Evolutionary conservation across 2,888 invertebrate species (phyloP).

Genomic region (Notocelia uddmanniana): DNA sequence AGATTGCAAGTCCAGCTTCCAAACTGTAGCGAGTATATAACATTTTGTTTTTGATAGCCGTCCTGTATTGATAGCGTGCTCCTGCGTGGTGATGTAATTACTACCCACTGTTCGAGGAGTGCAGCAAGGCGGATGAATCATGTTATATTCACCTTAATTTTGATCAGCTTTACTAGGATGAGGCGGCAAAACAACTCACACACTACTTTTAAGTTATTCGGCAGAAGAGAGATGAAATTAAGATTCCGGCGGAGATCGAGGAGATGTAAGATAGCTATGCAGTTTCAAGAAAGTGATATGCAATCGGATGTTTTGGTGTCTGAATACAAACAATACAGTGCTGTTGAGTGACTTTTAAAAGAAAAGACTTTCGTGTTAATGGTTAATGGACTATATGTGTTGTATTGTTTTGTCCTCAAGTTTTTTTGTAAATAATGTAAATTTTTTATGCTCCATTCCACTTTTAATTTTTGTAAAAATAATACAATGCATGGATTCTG

Average conservation of each 20-base stretch:
- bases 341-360: constrained; percentile 53
- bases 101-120: constrained; percentile 60
- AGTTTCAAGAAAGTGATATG: constrained; percentile 47
- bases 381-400: constrained; percentile 49
- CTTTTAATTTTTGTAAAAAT: constrained; percentile 39
- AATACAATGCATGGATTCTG: constrained; percentile 45
- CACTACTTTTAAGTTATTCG: constrained; percentile 62
- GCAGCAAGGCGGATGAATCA: constrained; percentile 60
- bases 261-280: constrained; percentile 47
- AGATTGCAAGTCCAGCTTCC: constrained; percentile 95
- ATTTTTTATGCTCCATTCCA: constrained; percentile 49
- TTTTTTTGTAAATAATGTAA: constrained; percentile 59
- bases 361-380: constrained; percentile 52
- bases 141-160: constrained; percentile 72
- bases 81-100: constrained; percentile 78
- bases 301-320: constrained; percentile 52
- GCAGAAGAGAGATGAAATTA: constrained; percentile 56
- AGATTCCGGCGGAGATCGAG: constrained; percentile 39
- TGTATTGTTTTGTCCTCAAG: constrained; percentile 51
- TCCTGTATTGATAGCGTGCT: constrained; percentile 70
- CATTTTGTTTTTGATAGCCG: constrained; percentile 76
- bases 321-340: constrained; percentile 52
- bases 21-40: constrained; percentile 85
- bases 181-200: constrained; percentile 61
- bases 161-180: constrained; percentile 75